Percentiles rank a stretch among this genome's conserved stretches.
Evolutionary conservation across 2,888 invertebrate species (phyloP).

Genomic region (Hybos culiciformis): DNA sequence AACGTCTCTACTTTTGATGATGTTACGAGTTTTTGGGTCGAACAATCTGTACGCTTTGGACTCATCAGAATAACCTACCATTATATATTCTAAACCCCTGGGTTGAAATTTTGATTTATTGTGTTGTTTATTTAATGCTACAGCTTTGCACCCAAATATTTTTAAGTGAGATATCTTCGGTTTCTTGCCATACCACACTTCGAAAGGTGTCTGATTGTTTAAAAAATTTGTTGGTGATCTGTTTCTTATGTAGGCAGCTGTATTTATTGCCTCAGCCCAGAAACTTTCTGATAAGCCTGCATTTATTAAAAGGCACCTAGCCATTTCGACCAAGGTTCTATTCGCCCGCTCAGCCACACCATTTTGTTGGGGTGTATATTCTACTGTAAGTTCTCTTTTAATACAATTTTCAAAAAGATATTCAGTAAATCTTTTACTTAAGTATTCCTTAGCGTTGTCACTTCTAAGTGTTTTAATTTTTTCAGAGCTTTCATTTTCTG

Average conservation of each 20-base stretch:
- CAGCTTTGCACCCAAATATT: constrained; percentile 27
- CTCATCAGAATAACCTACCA: constrained; percentile 22
- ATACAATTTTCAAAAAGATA: not conserved
- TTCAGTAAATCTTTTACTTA: not conserved
- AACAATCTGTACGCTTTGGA: constrained; percentile 19
- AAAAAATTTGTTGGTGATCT: constrained; percentile 7
- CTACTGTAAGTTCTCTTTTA: not conserved
- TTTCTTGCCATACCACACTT: constrained; percentile 22
- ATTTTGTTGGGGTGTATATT: constrained; percentile 14
- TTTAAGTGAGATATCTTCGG: constrained; percentile 9
- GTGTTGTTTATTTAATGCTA: constrained; percentile 22
- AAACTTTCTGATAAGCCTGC: constrained; percentile 16
- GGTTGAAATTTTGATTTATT: constrained; percentile 21
- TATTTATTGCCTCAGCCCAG: constrained; percentile 29
- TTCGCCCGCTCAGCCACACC: constrained; percentile 14
- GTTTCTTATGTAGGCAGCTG: constrained; percentile 18
- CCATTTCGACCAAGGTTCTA: constrained; percentile 16
- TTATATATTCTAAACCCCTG: constrained; percentile 17
- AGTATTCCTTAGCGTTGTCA: constrained; percentile 7
- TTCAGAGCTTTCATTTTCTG: constrained; percentile 9
- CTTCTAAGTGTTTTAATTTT: constrained; percentile 8
- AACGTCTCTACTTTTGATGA: constrained; percentile 10
- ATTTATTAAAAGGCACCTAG: constrained; percentile 18
- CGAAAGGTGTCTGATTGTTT: constrained; percentile 19
- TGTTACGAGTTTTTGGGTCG: constrained; percentile 5